These are phyloP conservation scores for cattle (Bos taurus) DNA, from an alignment of 2,113 vertebrate species.

Conservation along the genomic window DNA sequence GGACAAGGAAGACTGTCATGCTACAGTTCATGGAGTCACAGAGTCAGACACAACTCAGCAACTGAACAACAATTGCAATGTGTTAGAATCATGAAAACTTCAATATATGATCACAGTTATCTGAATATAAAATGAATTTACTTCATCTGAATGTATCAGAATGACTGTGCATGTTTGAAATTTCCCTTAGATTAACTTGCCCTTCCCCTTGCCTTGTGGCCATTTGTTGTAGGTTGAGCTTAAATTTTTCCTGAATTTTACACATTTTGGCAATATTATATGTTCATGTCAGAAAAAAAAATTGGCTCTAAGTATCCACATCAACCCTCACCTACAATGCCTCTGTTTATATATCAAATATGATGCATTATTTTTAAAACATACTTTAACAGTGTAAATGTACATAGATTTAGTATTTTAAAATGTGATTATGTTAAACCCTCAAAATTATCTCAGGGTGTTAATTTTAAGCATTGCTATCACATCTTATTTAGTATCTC, in stretches of 20 bases:
- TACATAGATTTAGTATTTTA: not conserved
- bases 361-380: not conserved
- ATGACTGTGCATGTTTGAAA: not conserved
- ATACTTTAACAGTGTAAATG: not conserved
- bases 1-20: not conserved
- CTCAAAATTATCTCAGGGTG: not conserved
- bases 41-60: not conserved
- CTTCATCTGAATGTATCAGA: not conserved
- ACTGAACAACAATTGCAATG: not conserved
- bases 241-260: not conserved
- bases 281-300: not conserved
- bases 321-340: not conserved
- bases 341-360: not conserved
- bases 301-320: not conserved
- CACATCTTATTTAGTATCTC: constrained; percentile 6
- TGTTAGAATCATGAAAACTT: not conserved
- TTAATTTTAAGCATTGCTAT: constrained; percentile 34
- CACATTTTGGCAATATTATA: not conserved
- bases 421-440: not conserved
- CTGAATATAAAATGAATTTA: not conserved
- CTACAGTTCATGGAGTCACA: not conserved
- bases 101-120: not conserved
- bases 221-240: not conserved
- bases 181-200: not conserved
- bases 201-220: not conserved